Base-by-base conservation (phyloP, 2,797 vertebrate genomes). In the Scolopax rusticola region DNA sequence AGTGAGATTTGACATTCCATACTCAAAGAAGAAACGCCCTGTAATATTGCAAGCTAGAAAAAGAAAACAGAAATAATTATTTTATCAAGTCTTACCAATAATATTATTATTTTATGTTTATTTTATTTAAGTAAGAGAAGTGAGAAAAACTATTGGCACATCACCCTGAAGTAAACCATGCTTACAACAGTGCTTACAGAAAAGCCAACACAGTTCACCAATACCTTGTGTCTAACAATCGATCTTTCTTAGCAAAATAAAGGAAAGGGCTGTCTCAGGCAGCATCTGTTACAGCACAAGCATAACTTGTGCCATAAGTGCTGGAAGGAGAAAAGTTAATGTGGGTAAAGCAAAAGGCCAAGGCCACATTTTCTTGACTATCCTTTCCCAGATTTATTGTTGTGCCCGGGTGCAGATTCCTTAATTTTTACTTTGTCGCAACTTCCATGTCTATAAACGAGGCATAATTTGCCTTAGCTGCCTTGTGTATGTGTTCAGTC, bases 261-360 rank as follows among this genome's bases (percentile, higher is more conserved):
- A 89, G 32, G 11, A 16, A 13, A 80, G 14, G 25, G 11, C 5
- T 81, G 32, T 47, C 43, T 73, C 43, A 59, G 40, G 76, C 28
- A 78, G 23, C 71, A 75, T 40, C 41, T 78, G 32, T 27, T 61
- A 43, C 2, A 6, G 78, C n/a, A 30, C 51, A 78, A 56, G 50
- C n/a, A 30, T 59, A 63, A 71, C 30, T 61, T 63, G 27, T 30
- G 60, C 60, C 12, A 3, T 36, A 64, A 56, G 45, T 57, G 40
- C 54, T 84, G 24, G 23, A 77, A 91, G 60, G 50, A 88, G 61
- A 54, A 75, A 83, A 75, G 57, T 75, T 75, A 59, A 76, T 40
- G 51, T 30, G 51, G 38, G 41, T 74, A 84, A 81, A 91, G 74
- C 38, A 81, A 77, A 87, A 89, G 85, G 27, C 32, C 60, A 84